These are phyloP conservation scores for Brachionus calyciflorus DNA, from an alignment of 1,140 invertebrate species.

Conservation along the genomic window DNA sequence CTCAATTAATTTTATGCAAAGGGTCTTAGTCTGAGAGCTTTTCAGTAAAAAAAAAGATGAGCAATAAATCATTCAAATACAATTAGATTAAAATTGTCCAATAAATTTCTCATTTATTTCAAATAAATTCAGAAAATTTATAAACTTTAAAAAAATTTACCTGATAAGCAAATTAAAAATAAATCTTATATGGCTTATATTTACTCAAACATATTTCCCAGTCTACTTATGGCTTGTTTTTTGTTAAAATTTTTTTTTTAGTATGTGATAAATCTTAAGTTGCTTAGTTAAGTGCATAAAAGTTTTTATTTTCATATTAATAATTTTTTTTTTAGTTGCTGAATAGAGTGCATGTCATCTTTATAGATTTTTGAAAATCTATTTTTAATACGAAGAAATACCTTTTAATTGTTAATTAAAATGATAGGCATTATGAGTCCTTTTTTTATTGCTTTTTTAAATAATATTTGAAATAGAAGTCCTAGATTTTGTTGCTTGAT, in stretches of 20 bases:
- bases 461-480: constrained; percentile 20
- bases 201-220: not conserved
- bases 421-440: constrained; percentile 8
- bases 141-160: not conserved
- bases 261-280: constrained; percentile 35
- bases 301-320: constrained; percentile 37
- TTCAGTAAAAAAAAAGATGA: no score
- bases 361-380: constrained; percentile 8
- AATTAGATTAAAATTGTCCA: no score
- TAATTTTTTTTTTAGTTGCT: not conserved
- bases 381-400: not conserved
- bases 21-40: no score
- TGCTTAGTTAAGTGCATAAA: constrained; percentile 2
- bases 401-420: constrained; percentile 39
- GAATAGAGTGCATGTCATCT: constrained; percentile 28
- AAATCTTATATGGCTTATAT: not conserved
- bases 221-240: constrained; percentile 3
- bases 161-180: not conserved
- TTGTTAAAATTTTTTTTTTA: not conserved
- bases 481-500: not conserved
- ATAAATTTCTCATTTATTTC: no score
- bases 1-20: no score
- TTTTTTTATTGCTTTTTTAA: not conserved
- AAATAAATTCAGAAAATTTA: no score
- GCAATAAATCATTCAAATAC: no score